Conservation (phyloP, 2,113 vertebrate genomes). For the Pangasianodon hypophthalmus region DNA sequence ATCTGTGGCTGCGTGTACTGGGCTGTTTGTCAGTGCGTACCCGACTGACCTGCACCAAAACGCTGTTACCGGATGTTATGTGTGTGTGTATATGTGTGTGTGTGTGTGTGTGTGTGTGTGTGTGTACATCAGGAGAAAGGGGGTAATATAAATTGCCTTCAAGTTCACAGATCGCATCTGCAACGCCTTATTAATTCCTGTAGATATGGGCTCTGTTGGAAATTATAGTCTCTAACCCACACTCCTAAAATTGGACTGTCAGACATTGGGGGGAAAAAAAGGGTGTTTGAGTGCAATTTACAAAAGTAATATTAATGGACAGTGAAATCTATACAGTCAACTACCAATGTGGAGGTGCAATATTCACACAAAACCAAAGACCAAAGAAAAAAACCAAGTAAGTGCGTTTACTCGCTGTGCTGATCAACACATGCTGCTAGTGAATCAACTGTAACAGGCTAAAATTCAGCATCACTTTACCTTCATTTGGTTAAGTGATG, state of each 20-base stretch:
- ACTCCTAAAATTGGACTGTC: constrained; percentile 64
- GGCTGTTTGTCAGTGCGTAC: constrained; percentile 88
- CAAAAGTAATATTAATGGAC: constrained; percentile 68
- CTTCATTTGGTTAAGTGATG: neutral
- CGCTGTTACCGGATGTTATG: constrained; percentile 53
- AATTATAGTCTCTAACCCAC: constrained; percentile 55
- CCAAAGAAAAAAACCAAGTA: constrained; percentile 58
- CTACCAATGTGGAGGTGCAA: constrained; percentile 36
- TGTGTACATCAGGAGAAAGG: constrained; percentile 21
- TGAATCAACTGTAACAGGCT: neutral
- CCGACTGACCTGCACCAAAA: constrained; percentile 78
- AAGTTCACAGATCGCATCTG: constrained; percentile 71
- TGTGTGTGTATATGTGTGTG: constrained; percentile 16
- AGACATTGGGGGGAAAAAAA: constrained; percentile 44
- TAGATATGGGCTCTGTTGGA: constrained; percentile 63
- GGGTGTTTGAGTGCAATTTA: constrained; percentile 52
- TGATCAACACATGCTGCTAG: neutral
- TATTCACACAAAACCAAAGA: constrained; percentile 63
- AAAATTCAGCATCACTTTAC: neutral
- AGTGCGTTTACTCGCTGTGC: neutral
- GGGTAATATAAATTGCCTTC: constrained; percentile 75
- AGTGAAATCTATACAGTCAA: constrained; percentile 56
- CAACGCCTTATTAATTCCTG: constrained; percentile 74
- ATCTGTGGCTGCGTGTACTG: constrained; percentile 89
- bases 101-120: constrained; percentile 26